phyloP scores from a whole-genome alignment of 1,140 invertebrate species.

The Drosophila hydei region DNA sequence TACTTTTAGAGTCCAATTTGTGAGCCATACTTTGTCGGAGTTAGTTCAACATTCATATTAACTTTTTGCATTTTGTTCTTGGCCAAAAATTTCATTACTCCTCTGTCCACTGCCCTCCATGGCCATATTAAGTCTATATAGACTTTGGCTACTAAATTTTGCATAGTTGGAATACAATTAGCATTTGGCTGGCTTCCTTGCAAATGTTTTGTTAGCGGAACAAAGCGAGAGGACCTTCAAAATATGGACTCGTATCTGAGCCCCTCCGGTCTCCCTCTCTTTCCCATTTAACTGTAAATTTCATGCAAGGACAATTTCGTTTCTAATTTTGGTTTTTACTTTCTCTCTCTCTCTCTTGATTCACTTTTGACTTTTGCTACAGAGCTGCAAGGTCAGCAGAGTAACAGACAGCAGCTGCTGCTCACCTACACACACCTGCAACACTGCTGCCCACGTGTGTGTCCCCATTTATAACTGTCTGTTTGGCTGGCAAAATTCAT shows the following conservation, averaged over 20 bases:
- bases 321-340: slow-evolving; percentile 28
- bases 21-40: too few relatives aligned
- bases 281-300: slow-evolving; percentile 15
- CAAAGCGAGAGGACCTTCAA: slow-evolving; percentile 6
- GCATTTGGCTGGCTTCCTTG: not conserved
- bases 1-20: not conserved
- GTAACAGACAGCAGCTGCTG: slow-evolving; percentile 16
- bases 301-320: slow-evolving; percentile 19
- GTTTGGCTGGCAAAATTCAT: slow-evolving; percentile 38
- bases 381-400: slow-evolving; percentile 32
- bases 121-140: not conserved
- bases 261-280: not conserved
- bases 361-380: slow-evolving; percentile 36
- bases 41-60: too few relatives aligned
- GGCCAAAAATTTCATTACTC: not conserved
- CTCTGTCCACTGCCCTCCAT: not conserved
- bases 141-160: not conserved
- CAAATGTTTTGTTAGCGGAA: not conserved
- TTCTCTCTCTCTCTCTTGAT: slow-evolving; percentile 3
- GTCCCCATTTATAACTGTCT: slow-evolving; percentile 40
- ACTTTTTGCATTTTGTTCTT: not conserved
- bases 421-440: slow-evolving; percentile 7
- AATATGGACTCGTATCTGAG: slow-evolving; percentile 5
- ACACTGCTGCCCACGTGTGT: slow-evolving; percentile 7
- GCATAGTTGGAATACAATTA: slow-evolving; percentile 9